These are phyloP conservation scores for Anas capensis DNA, from an alignment of 2,797 vertebrate genomes.

Conservation along the genomic window DNA sequence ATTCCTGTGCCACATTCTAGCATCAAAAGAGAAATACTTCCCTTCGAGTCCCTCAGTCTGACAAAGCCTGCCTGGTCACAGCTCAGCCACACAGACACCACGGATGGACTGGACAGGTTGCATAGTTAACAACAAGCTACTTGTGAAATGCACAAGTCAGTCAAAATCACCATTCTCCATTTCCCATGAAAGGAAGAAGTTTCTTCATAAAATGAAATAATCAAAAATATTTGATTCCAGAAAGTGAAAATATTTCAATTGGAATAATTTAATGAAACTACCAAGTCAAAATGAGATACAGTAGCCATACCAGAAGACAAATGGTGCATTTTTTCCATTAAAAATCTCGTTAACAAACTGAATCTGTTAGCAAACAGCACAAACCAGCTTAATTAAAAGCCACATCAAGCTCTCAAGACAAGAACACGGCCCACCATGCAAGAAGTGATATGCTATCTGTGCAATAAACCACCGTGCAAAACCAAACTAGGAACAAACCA, in stretches of 20 bases:
- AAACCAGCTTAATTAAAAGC: background rate
- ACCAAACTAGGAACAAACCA: background rate
- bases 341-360: background rate
- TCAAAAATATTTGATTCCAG: background rate
- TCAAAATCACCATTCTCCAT: background rate
- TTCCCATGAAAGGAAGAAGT: background rate
- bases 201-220: background rate
- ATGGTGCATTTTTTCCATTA: background rate
- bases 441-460: rapidly evolving
- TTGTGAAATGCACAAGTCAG: background rate
- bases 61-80: background rate
- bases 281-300: background rate
- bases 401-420: background rate
- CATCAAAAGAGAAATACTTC: background rate
- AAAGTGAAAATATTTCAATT: background rate
- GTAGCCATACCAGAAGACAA: background rate
- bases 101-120: background rate
- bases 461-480: background rate
- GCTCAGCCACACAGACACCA: rapidly evolving
- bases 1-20: background rate
- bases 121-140: background rate
- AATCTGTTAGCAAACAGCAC: background rate
- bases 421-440: rapidly evolving
- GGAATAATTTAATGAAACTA: background rate
- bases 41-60: background rate